A percentile compares a stretch with the other conserved stretches of the same genome.
Conservation (phyloP, 2,797 vertebrate species). For the Zenarchopterus dispar region DNA sequence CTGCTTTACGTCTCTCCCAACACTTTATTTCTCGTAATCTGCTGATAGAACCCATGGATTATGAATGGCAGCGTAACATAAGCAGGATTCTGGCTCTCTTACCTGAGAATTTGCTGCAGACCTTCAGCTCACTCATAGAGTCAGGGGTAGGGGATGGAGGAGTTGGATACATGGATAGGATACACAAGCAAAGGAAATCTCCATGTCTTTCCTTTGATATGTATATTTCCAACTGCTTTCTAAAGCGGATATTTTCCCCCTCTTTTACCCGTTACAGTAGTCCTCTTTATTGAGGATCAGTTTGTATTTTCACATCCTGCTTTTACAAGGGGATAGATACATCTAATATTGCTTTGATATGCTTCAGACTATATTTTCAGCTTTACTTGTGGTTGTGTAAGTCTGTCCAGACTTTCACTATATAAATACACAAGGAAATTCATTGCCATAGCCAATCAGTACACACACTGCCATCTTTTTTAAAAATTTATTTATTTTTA, state of each 20-base stretch:
- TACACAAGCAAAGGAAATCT: conserved; percentile 77
- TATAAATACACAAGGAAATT: conserved; percentile 66
- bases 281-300: conserved; percentile 79
- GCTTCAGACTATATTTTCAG: conserved; percentile 73
- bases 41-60: conserved; percentile 84
- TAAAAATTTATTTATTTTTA: neutral
- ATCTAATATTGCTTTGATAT: conserved; percentile 82
- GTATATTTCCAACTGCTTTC: conserved; percentile 82
- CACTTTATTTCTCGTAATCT: conserved; percentile 83
- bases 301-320: conserved; percentile 77
- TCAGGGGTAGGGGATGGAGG: neutral
- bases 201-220: conserved; percentile 83
- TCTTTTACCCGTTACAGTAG: conserved; percentile 69
- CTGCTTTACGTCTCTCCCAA: conserved; percentile 75
- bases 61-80: conserved; percentile 75
- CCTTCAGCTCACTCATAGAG: conserved; percentile 59
- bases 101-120: conserved; percentile 77
- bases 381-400: conserved; percentile 50
- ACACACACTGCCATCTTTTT: conserved; percentile 17
- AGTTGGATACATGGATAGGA: conserved; percentile 66
- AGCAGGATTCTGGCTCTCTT: conserved; percentile 80
- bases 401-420: conserved; percentile 69
- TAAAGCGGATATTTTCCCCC: conserved; percentile 78
- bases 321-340: conserved; percentile 60
- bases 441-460: conserved; percentile 58